Conservation (phyloP, 1,140 invertebrate species). For the Cherax quadricarinatus region DNA sequence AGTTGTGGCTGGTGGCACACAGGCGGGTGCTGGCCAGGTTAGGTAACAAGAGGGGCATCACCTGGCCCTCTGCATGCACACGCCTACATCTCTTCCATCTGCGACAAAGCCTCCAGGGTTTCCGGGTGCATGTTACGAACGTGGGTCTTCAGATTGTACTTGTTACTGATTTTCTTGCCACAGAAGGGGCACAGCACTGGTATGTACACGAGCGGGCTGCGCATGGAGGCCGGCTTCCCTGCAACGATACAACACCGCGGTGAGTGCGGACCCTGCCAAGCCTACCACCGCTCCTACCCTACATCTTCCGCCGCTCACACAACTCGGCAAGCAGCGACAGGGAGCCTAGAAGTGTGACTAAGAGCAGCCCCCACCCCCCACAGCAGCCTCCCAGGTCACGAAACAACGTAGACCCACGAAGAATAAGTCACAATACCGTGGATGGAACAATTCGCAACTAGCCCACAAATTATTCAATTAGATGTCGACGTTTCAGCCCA, state of each 20-base stretch:
- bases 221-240: conserved; percentile 47
- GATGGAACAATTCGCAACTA: too few species aligned
- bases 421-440: too few species aligned
- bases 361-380: too few species aligned
- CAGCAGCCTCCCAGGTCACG: too few species aligned
- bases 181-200: conserved; percentile 70
- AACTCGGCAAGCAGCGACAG: background rate
- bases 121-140: conserved; percentile 69
- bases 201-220: conserved; percentile 69
- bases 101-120: conserved; percentile 35
- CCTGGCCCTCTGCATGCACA: background rate
- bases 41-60: background rate
- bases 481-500: too few species aligned
- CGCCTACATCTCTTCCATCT: conserved; percentile 45
- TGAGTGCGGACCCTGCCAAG: background rate
- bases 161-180: conserved; percentile 68
- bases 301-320: background rate
- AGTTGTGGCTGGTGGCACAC: background rate
- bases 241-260: conserved; percentile 63
- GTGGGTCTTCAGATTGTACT: conserved; percentile 71
- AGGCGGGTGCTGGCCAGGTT: background rate
- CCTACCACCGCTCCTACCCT: background rate
- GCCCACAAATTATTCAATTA: too few species aligned
- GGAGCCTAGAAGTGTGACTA: too few species aligned
- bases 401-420: too few species aligned